Percentiles rank a stretch among this genome's conserved stretches.
These are phyloP conservation scores for Stigmatopora argus DNA, from an alignment of 2,113 vertebrate genomes.

Conservation along the genomic window DNA sequence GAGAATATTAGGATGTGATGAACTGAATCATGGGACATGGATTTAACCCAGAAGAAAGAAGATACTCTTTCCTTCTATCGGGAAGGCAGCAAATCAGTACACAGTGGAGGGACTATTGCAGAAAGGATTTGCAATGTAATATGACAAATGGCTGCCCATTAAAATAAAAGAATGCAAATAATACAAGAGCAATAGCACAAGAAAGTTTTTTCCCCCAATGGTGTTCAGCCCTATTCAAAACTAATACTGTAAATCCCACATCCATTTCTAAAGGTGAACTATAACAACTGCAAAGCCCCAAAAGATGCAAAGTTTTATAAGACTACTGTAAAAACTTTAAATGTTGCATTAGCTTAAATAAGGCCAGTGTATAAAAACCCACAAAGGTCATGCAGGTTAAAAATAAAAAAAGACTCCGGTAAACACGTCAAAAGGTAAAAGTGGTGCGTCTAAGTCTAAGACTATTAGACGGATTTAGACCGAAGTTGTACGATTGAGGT, in stretches of 20 bases:
- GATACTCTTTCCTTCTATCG: constrained; percentile 42
- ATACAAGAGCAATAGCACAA: not conserved
- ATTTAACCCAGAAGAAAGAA: constrained; percentile 63
- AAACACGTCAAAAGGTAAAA: not conserved
- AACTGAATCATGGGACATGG: constrained; percentile 52
- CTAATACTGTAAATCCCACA: not conserved
- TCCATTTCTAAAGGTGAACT: not conserved
- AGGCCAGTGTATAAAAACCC: too few species aligned
- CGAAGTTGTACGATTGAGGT: not conserved
- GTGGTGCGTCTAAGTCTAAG: too few species aligned
- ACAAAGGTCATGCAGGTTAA: not conserved
- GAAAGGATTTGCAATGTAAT: constrained; percentile 67
- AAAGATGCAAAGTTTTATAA: not conserved
- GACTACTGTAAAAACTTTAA: too few species aligned
- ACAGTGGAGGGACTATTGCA: constrained; percentile 53
- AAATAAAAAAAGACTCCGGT: not conserved
- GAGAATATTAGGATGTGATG: constrained; percentile 30
- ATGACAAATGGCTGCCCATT: constrained; percentile 71
- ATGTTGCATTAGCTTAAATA: too few species aligned
- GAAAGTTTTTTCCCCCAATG: not conserved
- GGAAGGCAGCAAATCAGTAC: constrained; percentile 60
- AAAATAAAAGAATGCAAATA: constrained; percentile 27
- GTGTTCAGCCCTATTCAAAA: too few species aligned
- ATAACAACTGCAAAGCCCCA: not conserved
- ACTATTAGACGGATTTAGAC: not conserved